phyloP scores from a whole-genome alignment of 2,888 invertebrate species.

The Drosophila percnosoma region DNA sequence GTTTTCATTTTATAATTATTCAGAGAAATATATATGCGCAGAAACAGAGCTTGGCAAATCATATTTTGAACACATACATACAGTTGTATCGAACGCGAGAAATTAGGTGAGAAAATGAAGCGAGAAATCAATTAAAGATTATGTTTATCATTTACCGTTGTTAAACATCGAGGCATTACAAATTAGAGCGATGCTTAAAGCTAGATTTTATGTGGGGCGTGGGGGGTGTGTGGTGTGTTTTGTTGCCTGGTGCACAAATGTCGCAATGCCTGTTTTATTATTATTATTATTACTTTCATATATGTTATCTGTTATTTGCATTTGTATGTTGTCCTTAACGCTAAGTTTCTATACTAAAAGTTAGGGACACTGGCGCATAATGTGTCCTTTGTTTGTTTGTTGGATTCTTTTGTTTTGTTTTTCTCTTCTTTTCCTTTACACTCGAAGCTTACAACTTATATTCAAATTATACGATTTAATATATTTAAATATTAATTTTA shows the following conservation, averaged over 20 bases:
- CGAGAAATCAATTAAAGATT: constrained; percentile 8
- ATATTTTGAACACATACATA: constrained; percentile 61
- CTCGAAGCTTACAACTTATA: constrained; percentile 57
- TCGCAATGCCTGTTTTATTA: constrained; percentile 19
- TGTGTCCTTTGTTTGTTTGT: constrained; percentile 58
- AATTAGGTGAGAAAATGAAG: constrained; percentile 13
- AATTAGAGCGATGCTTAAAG: constrained; percentile 66
- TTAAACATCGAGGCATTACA: constrained; percentile 43
- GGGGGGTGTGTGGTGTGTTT: not conserved
- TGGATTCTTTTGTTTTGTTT: constrained; percentile 16
- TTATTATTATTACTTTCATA: constrained; percentile 26
- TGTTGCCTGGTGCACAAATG: constrained; percentile 43
- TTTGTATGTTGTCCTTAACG: constrained; percentile 33
- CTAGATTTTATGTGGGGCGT: constrained; percentile 45
- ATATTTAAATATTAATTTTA: constrained; percentile 54
- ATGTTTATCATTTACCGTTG: constrained; percentile 13
- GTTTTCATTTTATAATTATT: not conserved
- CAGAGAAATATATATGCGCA: constrained; percentile 28
- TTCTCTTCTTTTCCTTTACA: constrained; percentile 34
- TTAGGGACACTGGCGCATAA: constrained; percentile 69
- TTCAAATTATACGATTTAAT: constrained; percentile 59
- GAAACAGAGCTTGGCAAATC: constrained; percentile 44
- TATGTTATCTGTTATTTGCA: constrained; percentile 27
- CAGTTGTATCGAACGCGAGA: constrained; percentile 10
- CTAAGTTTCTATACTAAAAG: constrained; percentile 64